A percentile compares a stretch with the other conserved stretches of the same genome.
phyloP scores from a whole-genome alignment of 2,113 vertebrate species.

The Strigops habroptila region DNA sequence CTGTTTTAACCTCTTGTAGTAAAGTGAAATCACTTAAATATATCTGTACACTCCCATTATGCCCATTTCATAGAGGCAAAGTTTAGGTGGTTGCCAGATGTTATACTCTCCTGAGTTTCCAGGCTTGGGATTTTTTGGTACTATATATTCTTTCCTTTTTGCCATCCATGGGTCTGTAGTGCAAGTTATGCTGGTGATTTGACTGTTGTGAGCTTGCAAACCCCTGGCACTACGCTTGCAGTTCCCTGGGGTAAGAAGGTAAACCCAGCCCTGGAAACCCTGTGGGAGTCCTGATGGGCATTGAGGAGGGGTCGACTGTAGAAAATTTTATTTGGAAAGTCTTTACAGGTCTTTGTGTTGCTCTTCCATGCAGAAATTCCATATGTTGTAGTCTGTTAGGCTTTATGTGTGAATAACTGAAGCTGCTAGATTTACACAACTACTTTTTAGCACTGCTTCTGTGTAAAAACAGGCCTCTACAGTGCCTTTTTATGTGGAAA shows the following conservation, averaged over 20 bases:
- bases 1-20: background rate
- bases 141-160: background rate
- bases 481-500: slow-evolving; percentile 60
- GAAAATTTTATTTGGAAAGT: background rate
- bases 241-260: background rate
- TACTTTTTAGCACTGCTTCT: background rate
- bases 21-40: background rate
- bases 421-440: background rate
- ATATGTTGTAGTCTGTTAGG: background rate
- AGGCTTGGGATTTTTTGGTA: background rate
- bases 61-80: background rate
- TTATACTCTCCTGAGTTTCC: background rate
- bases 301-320: background rate
- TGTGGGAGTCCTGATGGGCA: background rate
- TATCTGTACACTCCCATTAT: background rate
- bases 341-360: background rate
- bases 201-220: background rate
- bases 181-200: background rate
- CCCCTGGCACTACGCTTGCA: background rate
- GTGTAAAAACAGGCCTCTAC: slow-evolving; percentile 26
- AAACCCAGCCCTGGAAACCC: background rate
- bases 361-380: background rate
- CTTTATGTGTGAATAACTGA: background rate
- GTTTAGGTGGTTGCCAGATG: background rate
- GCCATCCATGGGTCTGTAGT: background rate